Evolutionary conservation across 1,140 invertebrate species (phyloP).

Genomic region (Rhopalosiphum padi): DNA sequence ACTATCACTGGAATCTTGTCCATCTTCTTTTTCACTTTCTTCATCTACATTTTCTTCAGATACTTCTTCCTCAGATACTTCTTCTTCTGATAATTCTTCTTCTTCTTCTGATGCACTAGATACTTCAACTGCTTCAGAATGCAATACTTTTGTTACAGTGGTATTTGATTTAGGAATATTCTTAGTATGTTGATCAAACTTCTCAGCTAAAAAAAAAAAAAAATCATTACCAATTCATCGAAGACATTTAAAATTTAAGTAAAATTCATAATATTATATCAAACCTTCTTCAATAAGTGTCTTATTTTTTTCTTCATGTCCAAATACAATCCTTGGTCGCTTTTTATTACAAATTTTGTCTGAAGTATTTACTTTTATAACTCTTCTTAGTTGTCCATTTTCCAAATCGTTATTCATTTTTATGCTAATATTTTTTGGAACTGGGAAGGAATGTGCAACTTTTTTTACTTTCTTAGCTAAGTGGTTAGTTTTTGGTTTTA

Average conservation of each 20-base stretch:
- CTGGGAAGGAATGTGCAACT: not conserved
- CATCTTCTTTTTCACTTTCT: slow-evolving; percentile 55
- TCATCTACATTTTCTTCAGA: slow-evolving; percentile 43
- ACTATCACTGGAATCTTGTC: slow-evolving; percentile 26
- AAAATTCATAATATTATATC: slow-evolving; percentile 4
- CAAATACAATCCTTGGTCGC: slow-evolving; percentile 47
- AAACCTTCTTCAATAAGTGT: not conserved
- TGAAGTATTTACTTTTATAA: slow-evolving; percentile 27
- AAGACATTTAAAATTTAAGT: not conserved
- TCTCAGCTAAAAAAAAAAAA: slow-evolving; percentile 22
- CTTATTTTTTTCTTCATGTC: not conserved
- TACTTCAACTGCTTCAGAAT: slow-evolving; percentile 21
- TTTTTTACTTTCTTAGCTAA: slow-evolving; percentile 16
- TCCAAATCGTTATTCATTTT: slow-evolving; percentile 38
- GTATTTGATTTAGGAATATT: slow-evolving; percentile 3
- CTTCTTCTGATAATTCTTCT: slow-evolving; percentile 17
- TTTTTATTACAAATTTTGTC: slow-evolving; percentile 29
- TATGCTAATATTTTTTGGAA: not conserved
- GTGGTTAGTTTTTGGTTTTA: slow-evolving; percentile 10
- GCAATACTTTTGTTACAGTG: slow-evolving; percentile 1
- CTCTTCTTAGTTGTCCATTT: not conserved
- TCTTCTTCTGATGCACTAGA: slow-evolving; percentile 35
- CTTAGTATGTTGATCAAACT: not conserved
- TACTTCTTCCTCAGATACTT: slow-evolving; percentile 22
- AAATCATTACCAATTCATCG: not conserved